Conservation (phyloP, 2,113 vertebrate species). For the Syngnathus floridae region DNA sequence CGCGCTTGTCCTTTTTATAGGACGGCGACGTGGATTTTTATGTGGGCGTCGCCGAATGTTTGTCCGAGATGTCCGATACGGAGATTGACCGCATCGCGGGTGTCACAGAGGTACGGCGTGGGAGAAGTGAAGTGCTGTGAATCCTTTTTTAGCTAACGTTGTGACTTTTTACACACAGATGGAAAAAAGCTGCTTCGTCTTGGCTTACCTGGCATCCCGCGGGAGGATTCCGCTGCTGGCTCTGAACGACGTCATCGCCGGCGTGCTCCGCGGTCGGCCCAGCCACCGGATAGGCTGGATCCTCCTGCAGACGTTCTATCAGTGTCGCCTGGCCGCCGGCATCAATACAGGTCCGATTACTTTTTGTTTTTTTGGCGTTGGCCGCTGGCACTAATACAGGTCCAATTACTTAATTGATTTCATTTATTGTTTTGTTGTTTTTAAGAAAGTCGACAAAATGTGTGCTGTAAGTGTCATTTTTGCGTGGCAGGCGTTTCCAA, state of each 20-base stretch:
- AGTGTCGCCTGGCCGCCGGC: conserved; percentile 75
- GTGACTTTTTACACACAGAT: conserved; percentile 67
- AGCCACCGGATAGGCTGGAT: conserved; percentile 76
- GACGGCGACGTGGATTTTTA: conserved; percentile 76
- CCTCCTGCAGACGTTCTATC: conserved; percentile 81
- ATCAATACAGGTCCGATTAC: conserved; percentile 77
- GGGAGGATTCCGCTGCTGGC: conserved; percentile 79
- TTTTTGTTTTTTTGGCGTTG: conserved; percentile 20
- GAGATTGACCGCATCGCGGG: conserved; percentile 72
- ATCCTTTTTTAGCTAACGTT: neutral
- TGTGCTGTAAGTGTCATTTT: neutral
- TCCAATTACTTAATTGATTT: conserved; percentile 26
- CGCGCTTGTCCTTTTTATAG: conserved; percentile 53
- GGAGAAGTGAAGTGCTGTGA: neutral
- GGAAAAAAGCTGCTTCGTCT: conserved; percentile 78
- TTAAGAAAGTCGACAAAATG: neutral
- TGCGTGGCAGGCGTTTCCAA: conserved; percentile 74
- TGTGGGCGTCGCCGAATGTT: conserved; percentile 74
- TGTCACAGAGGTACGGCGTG: conserved; percentile 73
- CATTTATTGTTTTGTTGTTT: neutral
- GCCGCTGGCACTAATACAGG: conserved; percentile 79
- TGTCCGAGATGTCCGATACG: conserved; percentile 83
- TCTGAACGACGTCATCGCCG: conserved; percentile 73
- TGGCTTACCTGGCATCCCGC: conserved; percentile 79
- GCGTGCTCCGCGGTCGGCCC: conserved; percentile 55